Evolutionary conservation across 2,797 vertebrate genomes (phyloP).

Genomic region (Muscicapa comitata): DNA sequence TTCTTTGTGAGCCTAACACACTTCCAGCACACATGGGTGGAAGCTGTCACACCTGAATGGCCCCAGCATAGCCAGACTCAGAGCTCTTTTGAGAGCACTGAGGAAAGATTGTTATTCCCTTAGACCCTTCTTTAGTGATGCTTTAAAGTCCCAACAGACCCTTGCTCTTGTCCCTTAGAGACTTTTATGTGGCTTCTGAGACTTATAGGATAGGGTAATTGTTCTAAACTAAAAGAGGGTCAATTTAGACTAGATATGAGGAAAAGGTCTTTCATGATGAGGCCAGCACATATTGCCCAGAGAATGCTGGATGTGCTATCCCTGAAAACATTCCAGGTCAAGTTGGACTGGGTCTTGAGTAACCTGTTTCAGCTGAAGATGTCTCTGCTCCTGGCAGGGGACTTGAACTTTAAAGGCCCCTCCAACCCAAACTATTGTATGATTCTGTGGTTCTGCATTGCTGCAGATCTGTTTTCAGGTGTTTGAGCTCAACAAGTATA

Average conservation of each 20-base stretch:
- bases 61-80: accelerated
- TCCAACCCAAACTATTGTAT: background rate
- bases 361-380: background rate
- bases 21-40: background rate
- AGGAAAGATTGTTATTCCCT: background rate
- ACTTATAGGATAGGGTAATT: background rate
- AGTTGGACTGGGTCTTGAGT: background rate
- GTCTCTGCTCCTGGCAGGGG: background rate
- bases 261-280: background rate
- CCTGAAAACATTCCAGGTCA: background rate
- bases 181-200: background rate
- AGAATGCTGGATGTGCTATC: background rate
- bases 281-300: too few relatives aligned
- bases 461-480: background rate
- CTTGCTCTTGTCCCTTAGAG: background rate
- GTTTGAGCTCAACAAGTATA: background rate
- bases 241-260: background rate
- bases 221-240: background rate
- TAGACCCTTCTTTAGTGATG: background rate
- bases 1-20: accelerated
- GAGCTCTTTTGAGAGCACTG: background rate
- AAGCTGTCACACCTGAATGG: background rate
- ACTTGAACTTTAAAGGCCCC: background rate
- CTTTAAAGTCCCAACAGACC: accelerated
- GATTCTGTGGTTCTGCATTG: accelerated